Evolutionary conservation across 1,140 invertebrate species (phyloP), one percentile per base, ranked within the genome.

Genomic region (Drosophila jambulina): DNA sequence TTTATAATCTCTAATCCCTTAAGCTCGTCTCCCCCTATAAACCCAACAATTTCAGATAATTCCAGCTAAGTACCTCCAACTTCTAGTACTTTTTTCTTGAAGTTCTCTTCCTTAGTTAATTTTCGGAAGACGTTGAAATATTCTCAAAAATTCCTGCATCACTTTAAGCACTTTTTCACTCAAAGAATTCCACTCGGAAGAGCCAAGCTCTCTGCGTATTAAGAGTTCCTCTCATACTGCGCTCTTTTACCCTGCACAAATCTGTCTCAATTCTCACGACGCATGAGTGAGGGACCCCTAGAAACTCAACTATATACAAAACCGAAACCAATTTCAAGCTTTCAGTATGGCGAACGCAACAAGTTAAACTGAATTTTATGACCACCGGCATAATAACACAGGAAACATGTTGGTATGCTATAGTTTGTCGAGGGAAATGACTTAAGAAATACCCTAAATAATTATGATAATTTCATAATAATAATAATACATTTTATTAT

Each of bases 301-400:
- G 43, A 17, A 48, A 21, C 27, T 34, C 32, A 25, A 38, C 42
- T 21, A 40, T 15, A 13, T 34, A 17, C n/a, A 48, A 63, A 45
- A 42, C 38, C 25, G 40, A 62, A 63, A 63, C 29, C 56, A 54
- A 63, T 63, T 74, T 48, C 40, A 34, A 62, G 71, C 72, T 78
- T 75, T 69, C 43, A 60, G 56, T 40, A 13, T 29, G 29, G 61
- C 43, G 32, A 59, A 64, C 54, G 77, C 77, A 79, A 79, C 77
- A 79, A 79, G 77, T 79, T 78, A 71, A 48, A 64, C 54, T 72
- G 21, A 63, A 32, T 78, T 78, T 78, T 53, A 70, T 78, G 75
- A 71, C 65, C 77, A 48, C 6, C 40, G 53, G 19, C 32, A 49
- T 46, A 60, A 58, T 23, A 42, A 59, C 34, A 59, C n/a, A 36